Evolutionary conservation across 2,113 vertebrate species (phyloP).

Genomic region (Colius striatus): DNA sequence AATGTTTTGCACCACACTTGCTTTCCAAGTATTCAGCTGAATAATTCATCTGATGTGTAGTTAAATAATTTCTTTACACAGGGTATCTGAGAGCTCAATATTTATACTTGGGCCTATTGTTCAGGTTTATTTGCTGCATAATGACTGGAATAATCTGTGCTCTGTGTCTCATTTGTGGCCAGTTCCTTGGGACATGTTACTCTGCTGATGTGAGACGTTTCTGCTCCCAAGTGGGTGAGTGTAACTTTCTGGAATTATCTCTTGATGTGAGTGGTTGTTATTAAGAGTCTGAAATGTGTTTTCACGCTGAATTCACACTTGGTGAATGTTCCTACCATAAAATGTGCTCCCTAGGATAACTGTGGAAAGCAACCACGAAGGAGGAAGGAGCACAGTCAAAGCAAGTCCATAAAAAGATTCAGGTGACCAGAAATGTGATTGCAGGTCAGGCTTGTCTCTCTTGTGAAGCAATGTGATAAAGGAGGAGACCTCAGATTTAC

Average conservation of each 20-base stretch:
- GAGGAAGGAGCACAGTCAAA: constrained; percentile 39
- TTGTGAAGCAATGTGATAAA: background rate
- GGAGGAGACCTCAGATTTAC: background rate
- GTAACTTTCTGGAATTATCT: constrained; percentile 55
- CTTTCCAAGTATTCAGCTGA: constrained; percentile 21
- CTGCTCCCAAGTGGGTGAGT: constrained; percentile 40
- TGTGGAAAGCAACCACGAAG: constrained; percentile 56
- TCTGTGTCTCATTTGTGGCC: constrained; percentile 27
- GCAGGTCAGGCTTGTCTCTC: background rate
- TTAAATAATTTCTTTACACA: constrained; percentile 11
- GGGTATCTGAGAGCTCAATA: constrained; percentile 27
- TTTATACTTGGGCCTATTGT: constrained; percentile 38
- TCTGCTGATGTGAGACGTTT: constrained; percentile 48
- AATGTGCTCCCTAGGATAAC: constrained; percentile 49
- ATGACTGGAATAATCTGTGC: constrained; percentile 24
- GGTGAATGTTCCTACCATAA: constrained; percentile 51
- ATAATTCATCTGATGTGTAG: constrained; percentile 46
- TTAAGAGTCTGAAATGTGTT: constrained; percentile 61
- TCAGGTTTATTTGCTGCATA: constrained; percentile 39
- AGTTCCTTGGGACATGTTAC: constrained; percentile 19
- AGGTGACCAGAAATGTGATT: constrained; percentile 19
- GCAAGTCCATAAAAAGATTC: constrained; percentile 33
- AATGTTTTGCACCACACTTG: constrained; percentile 14
- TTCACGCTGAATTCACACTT: constrained; percentile 58
- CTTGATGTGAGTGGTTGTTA: constrained; percentile 41